A percentile compares a stretch with the other conserved stretches of the same genome.
Evolutionary conservation across 2,888 invertebrate genomes (phyloP).

Genomic region (Drosophila longiperda): DNA sequence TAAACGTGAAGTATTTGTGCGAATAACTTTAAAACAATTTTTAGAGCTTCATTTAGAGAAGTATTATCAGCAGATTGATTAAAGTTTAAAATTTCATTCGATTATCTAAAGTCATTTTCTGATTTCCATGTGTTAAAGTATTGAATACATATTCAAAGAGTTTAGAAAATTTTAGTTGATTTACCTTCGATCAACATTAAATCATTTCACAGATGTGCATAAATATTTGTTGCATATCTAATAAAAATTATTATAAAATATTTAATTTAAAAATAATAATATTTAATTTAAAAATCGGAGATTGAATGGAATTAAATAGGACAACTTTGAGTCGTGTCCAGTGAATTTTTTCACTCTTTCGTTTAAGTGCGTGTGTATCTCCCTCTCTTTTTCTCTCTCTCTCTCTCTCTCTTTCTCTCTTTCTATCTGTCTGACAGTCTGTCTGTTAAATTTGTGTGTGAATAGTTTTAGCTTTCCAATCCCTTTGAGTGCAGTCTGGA

Average conservation of each 20-base stretch:
- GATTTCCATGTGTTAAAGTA: neutral
- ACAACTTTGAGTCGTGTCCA: slow-evolving; percentile 2
- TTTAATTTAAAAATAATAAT: neutral
- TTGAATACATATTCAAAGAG: neutral
- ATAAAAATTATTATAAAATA: neutral
- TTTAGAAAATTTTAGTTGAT: neutral
- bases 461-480: slow-evolving; percentile 49
- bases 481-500: slow-evolving; percentile 58
- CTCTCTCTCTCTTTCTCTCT: neutral
- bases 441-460: slow-evolving; percentile 27
- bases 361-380: neutral
- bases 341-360: neutral
- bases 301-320: neutral
- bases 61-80: neutral
- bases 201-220: neutral
- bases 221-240: neutral
- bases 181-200: neutral
- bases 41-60: neutral
- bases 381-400: neutral
- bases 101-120: neutral
- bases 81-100: neutral
- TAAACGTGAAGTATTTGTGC: neutral
- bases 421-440: neutral
- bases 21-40: neutral
- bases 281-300: neutral